A percentile compares a stretch with the other conserved stretches of the same genome.
Conservation (phyloP, 1,140 invertebrate species). For the Neodiprion pinetum region DNA sequence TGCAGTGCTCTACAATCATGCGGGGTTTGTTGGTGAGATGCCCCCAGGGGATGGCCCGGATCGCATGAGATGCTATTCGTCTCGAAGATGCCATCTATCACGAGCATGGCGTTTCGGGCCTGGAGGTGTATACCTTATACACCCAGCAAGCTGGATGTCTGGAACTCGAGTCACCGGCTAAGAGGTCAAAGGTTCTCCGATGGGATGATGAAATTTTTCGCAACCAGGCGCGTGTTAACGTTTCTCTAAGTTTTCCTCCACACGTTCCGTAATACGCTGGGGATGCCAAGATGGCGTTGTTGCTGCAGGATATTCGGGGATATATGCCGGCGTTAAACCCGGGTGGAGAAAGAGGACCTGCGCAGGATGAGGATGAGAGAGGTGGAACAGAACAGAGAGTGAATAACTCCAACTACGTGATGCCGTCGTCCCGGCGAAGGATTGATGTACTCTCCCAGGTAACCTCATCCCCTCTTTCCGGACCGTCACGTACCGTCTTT, state of each 20-base stretch:
- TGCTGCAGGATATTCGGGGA: neutral
- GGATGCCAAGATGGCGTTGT: neutral
- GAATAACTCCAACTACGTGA: conserved; percentile 34
- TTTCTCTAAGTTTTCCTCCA: neutral
- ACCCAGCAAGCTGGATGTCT: neutral
- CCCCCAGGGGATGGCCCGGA: too few species aligned
- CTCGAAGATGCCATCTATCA: conserved; percentile 7
- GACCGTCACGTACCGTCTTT: neutral
- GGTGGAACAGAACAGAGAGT: conserved; percentile 24
- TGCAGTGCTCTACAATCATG: too few species aligned
- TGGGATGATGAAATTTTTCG: conserved; percentile 7
- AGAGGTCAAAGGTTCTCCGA: conserved; percentile 4
- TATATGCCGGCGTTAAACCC: conserved; percentile 6
- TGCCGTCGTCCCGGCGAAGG: conserved; percentile 30
- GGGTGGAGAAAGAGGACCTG: neutral
- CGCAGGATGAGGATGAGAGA: neutral
- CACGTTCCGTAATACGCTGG: neutral
- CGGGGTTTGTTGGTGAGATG: too few species aligned
- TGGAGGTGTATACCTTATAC: neutral
- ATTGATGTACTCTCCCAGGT: conserved; percentile 32
- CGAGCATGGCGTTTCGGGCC: neutral
- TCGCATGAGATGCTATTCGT: neutral
- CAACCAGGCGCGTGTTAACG: neutral
- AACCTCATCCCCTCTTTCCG: neutral
- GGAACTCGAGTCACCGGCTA: neutral